Evolutionary conservation across 53 echinoderm and acorn worm genomes (phyloP).

Genomic region (Crossaster papposus): DNA sequence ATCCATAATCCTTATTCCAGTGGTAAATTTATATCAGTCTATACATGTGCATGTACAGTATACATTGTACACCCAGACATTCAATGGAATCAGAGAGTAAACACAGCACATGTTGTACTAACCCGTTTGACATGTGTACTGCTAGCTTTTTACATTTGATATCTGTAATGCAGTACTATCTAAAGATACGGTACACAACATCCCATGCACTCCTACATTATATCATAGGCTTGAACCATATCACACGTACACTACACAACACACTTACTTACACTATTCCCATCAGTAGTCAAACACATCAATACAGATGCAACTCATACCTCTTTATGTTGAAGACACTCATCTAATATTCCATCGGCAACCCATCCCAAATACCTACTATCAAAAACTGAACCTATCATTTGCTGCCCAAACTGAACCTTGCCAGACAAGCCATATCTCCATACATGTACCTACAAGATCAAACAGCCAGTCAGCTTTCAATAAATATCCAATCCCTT

Average conservation of each 20-base stretch:
- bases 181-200: background rate
- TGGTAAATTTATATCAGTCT: too few relatives aligned
- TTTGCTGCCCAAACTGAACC: background rate
- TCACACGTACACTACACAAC: background rate
- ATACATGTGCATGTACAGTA: too few relatives aligned
- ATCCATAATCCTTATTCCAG: too few relatives aligned
- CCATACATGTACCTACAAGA: background rate
- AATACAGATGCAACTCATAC: background rate
- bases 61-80: too few relatives aligned
- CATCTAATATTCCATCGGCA: background rate
- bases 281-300: background rate
- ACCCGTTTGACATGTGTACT: too few relatives aligned
- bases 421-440: background rate
- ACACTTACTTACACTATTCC: conserved; percentile 3
- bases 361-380: background rate
- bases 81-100: too few relatives aligned
- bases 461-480: background rate
- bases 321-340: background rate
- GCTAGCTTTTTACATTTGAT: background rate
- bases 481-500: background rate
- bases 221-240: background rate
- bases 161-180: background rate
- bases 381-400: background rate
- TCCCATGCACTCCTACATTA: background rate
- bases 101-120: too few relatives aligned